Evolutionary conservation across 2,113 vertebrate species (phyloP).

Genomic region (Odontesthes bonariensis): DNA sequence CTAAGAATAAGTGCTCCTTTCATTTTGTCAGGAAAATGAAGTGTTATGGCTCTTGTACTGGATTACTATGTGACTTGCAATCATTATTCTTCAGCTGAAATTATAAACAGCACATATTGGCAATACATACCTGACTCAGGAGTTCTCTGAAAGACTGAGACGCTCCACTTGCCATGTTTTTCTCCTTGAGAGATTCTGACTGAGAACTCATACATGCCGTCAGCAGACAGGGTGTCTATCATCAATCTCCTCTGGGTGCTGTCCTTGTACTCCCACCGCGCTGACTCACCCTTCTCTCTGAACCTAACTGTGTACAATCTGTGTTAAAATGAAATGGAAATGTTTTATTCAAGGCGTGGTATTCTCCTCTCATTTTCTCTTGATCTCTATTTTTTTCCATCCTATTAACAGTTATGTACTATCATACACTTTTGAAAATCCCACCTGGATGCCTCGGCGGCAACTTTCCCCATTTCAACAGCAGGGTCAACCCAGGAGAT

Average conservation of each 20-base stretch:
- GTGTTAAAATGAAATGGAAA: slow-evolving; percentile 15
- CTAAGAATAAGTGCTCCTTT: slow-evolving; percentile 17
- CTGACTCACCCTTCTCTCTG: slow-evolving; percentile 95
- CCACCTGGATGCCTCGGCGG: slow-evolving; percentile 70
- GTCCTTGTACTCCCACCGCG: slow-evolving; percentile 94
- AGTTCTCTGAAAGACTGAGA: slow-evolving; percentile 94
- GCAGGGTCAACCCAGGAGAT: slow-evolving; percentile 93
- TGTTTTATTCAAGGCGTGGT: not conserved
- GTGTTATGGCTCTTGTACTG: not conserved
- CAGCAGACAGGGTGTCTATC: slow-evolving; percentile 89
- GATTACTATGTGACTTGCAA: not conserved
- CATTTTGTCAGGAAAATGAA: slow-evolving; percentile 7
- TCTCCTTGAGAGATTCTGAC: slow-evolving; percentile 90
- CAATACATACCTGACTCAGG: slow-evolving; percentile 91
- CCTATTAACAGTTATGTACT: not conserved
- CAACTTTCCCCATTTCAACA: slow-evolving; percentile 87
- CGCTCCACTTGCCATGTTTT: slow-evolving; percentile 91
- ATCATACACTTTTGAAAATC: slow-evolving; percentile 23
- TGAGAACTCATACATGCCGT: slow-evolving; percentile 97
- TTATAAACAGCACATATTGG: slow-evolving; percentile 7
- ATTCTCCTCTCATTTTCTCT: not conserved
- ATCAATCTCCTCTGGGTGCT: slow-evolving; percentile 85
- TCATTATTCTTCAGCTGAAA: not conserved
- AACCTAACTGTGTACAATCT: slow-evolving; percentile 92
- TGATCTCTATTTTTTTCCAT: not conserved